A percentile compares a stretch with the other conserved stretches of the same genome.
phyloP scores from a whole-genome alignment of 2,113 vertebrate genomes.

The Psittacula cyanocephala region DNA sequence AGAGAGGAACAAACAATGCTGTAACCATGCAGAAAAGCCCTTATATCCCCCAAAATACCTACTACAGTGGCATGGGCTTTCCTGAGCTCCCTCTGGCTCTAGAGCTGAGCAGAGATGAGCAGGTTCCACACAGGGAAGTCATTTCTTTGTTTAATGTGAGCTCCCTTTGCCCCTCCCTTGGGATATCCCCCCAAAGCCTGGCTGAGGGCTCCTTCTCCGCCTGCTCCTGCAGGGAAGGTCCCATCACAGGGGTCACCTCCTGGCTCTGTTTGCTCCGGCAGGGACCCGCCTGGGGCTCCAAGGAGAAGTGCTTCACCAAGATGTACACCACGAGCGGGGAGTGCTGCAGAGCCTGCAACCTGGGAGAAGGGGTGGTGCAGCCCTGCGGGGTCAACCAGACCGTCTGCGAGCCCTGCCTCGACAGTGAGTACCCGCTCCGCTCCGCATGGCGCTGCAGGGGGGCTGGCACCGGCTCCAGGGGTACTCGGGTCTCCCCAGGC shows the following conservation, averaged over 20 bases:
- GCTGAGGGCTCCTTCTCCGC: fast-evolving
- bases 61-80: fast-evolving
- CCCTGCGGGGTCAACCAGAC: constrained; percentile 87
- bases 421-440: constrained; percentile 85
- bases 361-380: constrained; percentile 88
- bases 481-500: fast-evolving
- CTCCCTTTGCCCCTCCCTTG: fast-evolving
- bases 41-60: fast-evolving
- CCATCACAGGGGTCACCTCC: neutral
- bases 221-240: neutral
- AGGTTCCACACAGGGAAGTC: fast-evolving
- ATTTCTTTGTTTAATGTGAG: fast-evolving
- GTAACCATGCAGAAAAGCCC: neutral
- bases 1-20: neutral
- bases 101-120: fast-evolving
- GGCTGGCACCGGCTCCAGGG: fast-evolving
- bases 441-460: fast-evolving
- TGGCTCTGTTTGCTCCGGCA: neutral
- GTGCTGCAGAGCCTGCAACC: constrained; percentile 88
- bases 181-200: too few species aligned
- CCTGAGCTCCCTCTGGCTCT: too few species aligned
- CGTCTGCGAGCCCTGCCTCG: constrained; percentile 87
- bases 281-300: constrained; percentile 15
- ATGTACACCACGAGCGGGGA: constrained; percentile 80
- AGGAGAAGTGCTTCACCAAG: constrained; percentile 70